Base-by-base conservation (phyloP, 2,888 invertebrate genomes). In the Boloria selene region DNA sequence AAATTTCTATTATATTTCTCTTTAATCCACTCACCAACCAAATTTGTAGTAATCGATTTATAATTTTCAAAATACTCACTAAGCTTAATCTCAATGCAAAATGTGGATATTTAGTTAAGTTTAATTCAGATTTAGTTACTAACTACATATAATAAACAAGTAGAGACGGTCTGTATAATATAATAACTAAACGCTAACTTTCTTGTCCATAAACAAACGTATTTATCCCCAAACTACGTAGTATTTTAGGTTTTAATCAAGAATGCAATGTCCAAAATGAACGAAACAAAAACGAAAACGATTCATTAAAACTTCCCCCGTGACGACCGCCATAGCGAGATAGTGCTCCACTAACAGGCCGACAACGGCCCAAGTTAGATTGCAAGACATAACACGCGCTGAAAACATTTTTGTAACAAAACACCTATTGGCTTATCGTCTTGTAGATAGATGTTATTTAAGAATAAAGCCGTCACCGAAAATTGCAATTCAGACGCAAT, bases 291-390 rank as follows among this genome's bases (percentile, higher is more conserved):
- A 77, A 75, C 76, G 75, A 73, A 73, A 79, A 78, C 83, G 81
- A 86, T 87, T 88, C 86, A 88, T 88, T 88, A 87, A 88, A 88
- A 88, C 77, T 88, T 88, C 79, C 73, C 71, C 77, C 73, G 73
- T 80, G 85, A 84, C 79, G 83, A 81, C 78, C 79, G 78, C 76
- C 79, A 84, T 83, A 82, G 79, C 79, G 74, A 78, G 74, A 75
- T 54, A 75, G 77, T 78, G 75, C 75, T 70, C 73, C 83, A 84
- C 82, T 84, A 80, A 84, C 81, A 79, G 76, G 72, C 76, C 80
- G 83, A 79, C 82, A 87, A 88, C 85, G 88, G 84, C 82, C 84
- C 80, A 81, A 88, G 80, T 88, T 88, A 87, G 88, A 88, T 87
- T 88, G 86, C 82, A 75, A 77, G 50, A 52, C 61, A 52, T 68